Conservation (phyloP, 2,113 vertebrate genomes). For the Glaucidium brasilianum region DNA sequence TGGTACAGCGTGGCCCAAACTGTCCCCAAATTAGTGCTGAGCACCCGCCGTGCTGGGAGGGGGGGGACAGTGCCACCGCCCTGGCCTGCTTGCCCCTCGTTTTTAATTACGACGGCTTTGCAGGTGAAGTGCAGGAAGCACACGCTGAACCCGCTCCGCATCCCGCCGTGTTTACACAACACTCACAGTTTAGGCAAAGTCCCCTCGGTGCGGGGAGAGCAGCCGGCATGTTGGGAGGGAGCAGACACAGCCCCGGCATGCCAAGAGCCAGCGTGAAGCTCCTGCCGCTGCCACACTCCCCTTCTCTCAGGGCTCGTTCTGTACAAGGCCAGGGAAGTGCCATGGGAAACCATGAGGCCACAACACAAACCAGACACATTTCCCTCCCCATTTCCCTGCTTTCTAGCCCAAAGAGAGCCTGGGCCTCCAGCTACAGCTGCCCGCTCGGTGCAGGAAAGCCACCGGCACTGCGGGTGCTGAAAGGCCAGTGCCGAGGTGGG, state of each 20-base stretch:
- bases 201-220: background rate
- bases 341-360: background rate
- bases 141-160: background rate
- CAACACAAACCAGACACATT: background rate
- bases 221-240: background rate
- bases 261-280: conserved; percentile 17
- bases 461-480: background rate
- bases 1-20: rapidly evolving
- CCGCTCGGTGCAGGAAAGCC: background rate
- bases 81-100: background rate
- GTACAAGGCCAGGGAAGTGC: background rate
- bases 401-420: background rate
- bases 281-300: rapidly evolving
- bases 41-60: background rate
- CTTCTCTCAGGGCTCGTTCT: background rate
- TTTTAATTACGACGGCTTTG: background rate
- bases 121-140: background rate
- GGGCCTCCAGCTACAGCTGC: background rate
- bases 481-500: background rate
- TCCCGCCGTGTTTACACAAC: conserved; percentile 33
- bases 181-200: background rate
- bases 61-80: rapidly evolving
- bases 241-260: background rate
- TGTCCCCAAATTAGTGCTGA: background rate
- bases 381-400: background rate